Conservation (phyloP, 1,140 invertebrate species). For the Panagrolaimus sp. region DNA sequence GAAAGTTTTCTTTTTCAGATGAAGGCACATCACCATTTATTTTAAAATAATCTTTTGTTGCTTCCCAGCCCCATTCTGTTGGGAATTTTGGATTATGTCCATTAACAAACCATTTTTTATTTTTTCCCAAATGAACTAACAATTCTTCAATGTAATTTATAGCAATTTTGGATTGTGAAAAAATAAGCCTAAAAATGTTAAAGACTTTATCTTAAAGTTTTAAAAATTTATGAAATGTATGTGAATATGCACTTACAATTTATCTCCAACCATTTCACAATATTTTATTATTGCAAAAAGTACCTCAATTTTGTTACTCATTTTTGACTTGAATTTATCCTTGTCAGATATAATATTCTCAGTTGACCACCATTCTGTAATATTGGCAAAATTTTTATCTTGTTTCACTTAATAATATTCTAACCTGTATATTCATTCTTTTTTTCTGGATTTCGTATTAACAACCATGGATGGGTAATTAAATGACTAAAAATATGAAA, state of each 20-base stretch:
- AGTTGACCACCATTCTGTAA: not conserved
- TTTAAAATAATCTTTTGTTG: slow-evolving; percentile 3
- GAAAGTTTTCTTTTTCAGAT: slow-evolving; percentile 41
- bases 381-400: no score
- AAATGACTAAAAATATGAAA: no score
- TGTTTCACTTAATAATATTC: no score
- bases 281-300: slow-evolving; percentile 62
- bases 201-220: slow-evolving; percentile 1
- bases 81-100: slow-evolving; percentile 45
- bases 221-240: not conserved
- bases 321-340: slow-evolving; percentile 55
- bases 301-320: slow-evolving; percentile 62
- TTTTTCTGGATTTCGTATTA: no score
- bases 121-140: slow-evolving; percentile 59
- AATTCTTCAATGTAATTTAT: slow-evolving; percentile 62
- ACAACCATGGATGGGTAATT: no score
- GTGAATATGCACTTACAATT: slow-evolving; percentile 60
- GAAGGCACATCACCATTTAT: slow-evolving; percentile 29
- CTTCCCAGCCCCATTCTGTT: slow-evolving; percentile 50
- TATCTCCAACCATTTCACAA: slow-evolving; percentile 64
- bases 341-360: slow-evolving; percentile 29
- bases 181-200: slow-evolving; percentile 60
- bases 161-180: slow-evolving; percentile 63
- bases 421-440: no score
- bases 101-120: slow-evolving; percentile 48